Evolutionary conservation across 2,888 invertebrate species (phyloP), one percentile per base, ranked within the genome.

Genomic region (Leptarthrus brevirostris): DNA sequence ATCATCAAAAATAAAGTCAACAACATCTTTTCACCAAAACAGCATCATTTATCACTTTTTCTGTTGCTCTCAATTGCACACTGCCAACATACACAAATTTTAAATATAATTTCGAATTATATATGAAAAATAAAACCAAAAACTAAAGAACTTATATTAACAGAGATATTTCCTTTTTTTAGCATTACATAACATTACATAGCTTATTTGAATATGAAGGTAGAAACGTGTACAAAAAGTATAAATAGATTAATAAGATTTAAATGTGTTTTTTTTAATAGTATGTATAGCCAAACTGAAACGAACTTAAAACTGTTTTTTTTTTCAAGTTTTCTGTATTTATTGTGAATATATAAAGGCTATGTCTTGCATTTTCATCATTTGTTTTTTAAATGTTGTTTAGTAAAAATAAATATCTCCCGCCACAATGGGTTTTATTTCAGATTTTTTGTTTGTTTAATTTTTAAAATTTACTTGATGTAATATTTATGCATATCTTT

Each of bases 361-460:
- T 24, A 64, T 52, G 18, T 53, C 52, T 53, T 53, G 69, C 18
- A 24, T 69, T 69, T 30, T 14, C 8, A 30, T 3, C 30, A 5
- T 30, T 30, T n/a, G n/a, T n/a, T n/a, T 30, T 8, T 5, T 30
- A 30, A 30, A 30, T 34, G 34, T 47, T 66, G 6, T 70, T 70
- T 30, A 64, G 18, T 64, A 20, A 24, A 64, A 64, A 64, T 44
- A 64, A 64, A 70, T 53, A 34, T 24, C 22, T 71, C 71, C 71
- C 71, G 71, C 71, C 71, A 71, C 54, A 56, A 30, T 71, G 71
- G 71, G 71, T 71, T 71, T 71, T 56, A 34, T 20, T 54, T 54
- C 36, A 34, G 47, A 22, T 40, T 71, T 49, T 22, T 70, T 47
- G 2, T 40, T 20, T 14, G 44, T 22, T 36, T 44, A 12, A 64